Percentiles rank a stretch among this genome's conserved stretches.
phyloP scores from a whole-genome alignment of 2,113 vertebrate genomes.

The Mohoua ochrocephala region DNA sequence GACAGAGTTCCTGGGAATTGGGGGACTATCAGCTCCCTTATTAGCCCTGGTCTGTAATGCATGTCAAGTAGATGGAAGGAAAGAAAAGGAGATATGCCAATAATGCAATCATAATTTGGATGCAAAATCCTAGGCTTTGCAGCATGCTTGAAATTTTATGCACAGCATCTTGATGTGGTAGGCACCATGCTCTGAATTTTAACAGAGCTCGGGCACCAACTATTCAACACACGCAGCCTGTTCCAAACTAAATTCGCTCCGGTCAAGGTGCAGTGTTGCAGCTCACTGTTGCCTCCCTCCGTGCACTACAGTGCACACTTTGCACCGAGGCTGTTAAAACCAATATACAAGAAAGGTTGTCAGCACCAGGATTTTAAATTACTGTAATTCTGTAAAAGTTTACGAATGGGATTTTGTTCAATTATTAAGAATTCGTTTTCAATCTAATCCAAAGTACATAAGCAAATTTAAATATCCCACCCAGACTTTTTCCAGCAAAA shows the following conservation, averaged over 20 bases:
- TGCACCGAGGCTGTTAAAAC: background rate
- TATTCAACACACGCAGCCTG: background rate
- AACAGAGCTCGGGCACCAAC: background rate
- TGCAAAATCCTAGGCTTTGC: background rate
- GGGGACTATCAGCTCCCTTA: background rate
- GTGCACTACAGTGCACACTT: fast-evolving
- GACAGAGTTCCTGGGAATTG: background rate
- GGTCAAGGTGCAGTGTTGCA: background rate
- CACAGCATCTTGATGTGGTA: background rate
- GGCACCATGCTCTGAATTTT: background rate
- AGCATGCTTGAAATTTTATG: background rate
- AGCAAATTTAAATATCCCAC: background rate
- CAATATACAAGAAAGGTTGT: background rate
- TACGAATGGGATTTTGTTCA: background rate
- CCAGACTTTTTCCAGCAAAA: background rate
- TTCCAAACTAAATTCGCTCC: background rate
- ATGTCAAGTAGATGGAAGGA: background rate
- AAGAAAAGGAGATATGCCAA: background rate
- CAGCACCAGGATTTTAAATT: background rate
- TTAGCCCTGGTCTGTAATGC: background rate
- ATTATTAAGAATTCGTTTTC: background rate
- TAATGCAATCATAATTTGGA: background rate
- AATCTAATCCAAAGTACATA: background rate
- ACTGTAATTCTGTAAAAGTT: background rate
- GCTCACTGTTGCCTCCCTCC: background rate